Conservation (phyloP, 2,888 invertebrate species). For the Incurvaria masculella region DNA sequence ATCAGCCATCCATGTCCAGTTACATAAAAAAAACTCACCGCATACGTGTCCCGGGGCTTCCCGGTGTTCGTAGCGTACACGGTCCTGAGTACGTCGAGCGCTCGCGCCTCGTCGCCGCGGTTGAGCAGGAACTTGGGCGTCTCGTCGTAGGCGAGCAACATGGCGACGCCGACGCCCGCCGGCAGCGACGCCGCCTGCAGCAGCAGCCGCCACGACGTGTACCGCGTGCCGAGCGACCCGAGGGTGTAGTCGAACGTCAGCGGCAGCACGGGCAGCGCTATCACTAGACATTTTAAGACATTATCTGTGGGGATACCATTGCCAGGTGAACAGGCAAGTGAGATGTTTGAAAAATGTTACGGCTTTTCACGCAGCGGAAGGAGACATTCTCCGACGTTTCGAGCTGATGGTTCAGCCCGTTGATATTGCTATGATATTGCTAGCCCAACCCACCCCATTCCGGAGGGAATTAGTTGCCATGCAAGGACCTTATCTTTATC, state of each 20-base stretch:
- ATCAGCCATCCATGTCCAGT: no score
- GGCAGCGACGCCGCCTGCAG: constrained; percentile 64
- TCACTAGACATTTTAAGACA: constrained; percentile 52
- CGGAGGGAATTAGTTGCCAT: no score
- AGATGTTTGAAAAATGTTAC: no score
- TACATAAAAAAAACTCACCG: constrained; percentile 39
- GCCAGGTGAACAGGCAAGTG: no score
- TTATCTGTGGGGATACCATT: no score
- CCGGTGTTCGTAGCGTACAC: constrained; percentile 42
- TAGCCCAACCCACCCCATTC: no score
- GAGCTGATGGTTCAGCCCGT: no score
- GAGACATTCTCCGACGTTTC: no score
- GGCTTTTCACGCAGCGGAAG: no score
- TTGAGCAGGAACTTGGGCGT: constrained; percentile 75
- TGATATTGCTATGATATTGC: no score
- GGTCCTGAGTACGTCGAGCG: constrained; percentile 44
- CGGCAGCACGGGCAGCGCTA: constrained; percentile 69
- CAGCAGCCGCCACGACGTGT: constrained; percentile 75
- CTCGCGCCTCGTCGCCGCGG: constrained; percentile 55
- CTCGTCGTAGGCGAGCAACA: constrained; percentile 64
- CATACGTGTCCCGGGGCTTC: constrained; percentile 30
- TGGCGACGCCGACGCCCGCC: constrained; percentile 58
- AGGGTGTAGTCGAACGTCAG: constrained; percentile 41
- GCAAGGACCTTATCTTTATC: no score
- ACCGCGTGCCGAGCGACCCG: constrained; percentile 48